Evolutionary conservation across 2,888 invertebrate species (phyloP).

Genomic region (Napeogenes sylphis): DNA sequence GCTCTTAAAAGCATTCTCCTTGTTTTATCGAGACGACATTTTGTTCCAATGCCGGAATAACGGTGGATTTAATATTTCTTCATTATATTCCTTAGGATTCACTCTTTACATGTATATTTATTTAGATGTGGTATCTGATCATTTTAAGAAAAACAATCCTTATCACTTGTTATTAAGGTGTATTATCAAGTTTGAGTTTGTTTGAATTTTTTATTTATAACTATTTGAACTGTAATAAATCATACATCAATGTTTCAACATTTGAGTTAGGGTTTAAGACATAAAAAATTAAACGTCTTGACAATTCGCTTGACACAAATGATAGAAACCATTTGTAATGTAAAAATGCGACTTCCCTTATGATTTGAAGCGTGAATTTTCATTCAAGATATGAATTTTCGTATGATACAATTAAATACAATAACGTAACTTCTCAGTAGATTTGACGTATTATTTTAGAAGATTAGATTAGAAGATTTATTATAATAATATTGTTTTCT

Average conservation of each 20-base stretch:
- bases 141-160: not conserved
- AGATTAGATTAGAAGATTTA: no score
- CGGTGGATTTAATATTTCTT: slow-evolving; percentile 33
- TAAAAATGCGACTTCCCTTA: slow-evolving; percentile 22
- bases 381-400: no score
- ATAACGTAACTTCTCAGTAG: no score
- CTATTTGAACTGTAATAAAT: slow-evolving; percentile 44
- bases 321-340: slow-evolving; percentile 45
- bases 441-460: no score
- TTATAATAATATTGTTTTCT: no score
- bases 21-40: slow-evolving; percentile 43
- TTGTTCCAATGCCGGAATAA: slow-evolving; percentile 34
- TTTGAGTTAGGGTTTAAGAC: slow-evolving; percentile 48
- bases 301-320: slow-evolving; percentile 59
- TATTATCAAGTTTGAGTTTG: slow-evolving; percentile 23
- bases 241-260: slow-evolving; percentile 62
- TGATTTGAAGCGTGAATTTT: slow-evolving; percentile 6
- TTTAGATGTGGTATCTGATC: not conserved
- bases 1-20: slow-evolving; percentile 45
- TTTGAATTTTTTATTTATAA: slow-evolving; percentile 12
- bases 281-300: slow-evolving; percentile 44
- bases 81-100: slow-evolving; percentile 16
- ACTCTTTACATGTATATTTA: not conserved
- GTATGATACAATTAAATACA: no score
- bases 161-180: not conserved